Base-by-base conservation (phyloP, 2,113 vertebrate genomes). In the Silurus asotus region DNA sequence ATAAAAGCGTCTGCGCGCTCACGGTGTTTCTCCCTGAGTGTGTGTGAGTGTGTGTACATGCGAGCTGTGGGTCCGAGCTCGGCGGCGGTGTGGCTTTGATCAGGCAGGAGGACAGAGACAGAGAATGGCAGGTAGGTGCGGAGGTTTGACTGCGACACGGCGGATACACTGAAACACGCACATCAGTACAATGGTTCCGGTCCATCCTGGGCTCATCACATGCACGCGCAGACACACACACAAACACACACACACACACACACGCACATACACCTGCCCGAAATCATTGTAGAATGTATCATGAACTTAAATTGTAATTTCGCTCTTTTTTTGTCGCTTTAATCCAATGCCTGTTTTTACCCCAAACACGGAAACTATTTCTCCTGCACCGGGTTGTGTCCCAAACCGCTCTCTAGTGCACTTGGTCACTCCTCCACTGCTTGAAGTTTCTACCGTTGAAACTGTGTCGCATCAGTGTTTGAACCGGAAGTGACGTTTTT, bases 51-150 rank as follows among this genome's bases (percentile, higher is more conserved):
- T 10, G 48, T 7, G 67, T 70, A 51, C 20, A n/a, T 10, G 23
- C 20, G 48, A 14, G 49, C 79, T 51, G 62, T 55, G 81, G 64
- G 49, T 82, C 48, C 51, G 62, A 82, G 64, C 14, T 82, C 14
- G 10, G 81, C 20, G 14, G 62, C 14, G 11, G 53, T 37, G 77
- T 37, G 55, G 7, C 76, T 45, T 61, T 5, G 17, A 55, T 28
- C 25, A 25, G 51, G 2, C 1, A 49, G 15, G 14, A 15, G 51
- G n/a, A 56, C 37, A 37, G 53, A 17, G 58, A 15, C 65, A 69
- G 53, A 70, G 56, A 83, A 83, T 83, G 82, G 82, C 82, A 72
- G 82, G 82, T 83, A 59, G 10, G 82, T 67, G 61, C 8, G 5
- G 10, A 10, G 13, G 56, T 1, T 2, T 9, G 5, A 13, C n/a